These are phyloP conservation scores for Pangasius krempfi DNA, from an alignment of 2,797 vertebrate species.

Conservation along the genomic window DNA sequence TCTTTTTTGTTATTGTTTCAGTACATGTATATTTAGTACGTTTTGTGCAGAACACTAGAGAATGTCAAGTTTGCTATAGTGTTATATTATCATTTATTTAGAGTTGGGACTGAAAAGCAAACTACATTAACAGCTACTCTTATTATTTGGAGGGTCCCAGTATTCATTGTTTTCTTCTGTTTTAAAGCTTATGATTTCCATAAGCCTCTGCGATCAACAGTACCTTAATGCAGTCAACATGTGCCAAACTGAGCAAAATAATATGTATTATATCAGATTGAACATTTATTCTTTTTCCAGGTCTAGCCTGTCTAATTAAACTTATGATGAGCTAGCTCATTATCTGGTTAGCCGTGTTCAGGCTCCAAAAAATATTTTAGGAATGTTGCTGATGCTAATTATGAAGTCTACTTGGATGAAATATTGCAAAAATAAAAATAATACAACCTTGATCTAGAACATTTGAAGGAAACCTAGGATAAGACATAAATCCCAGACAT, in stretches of 20 bases:
- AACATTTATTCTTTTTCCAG: not conserved
- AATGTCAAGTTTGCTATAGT: not conserved
- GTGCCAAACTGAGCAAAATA: not conserved
- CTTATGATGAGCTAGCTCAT: not conserved
- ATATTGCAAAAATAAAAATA: not conserved
- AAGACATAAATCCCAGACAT: not conserved
- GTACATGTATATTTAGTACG: not conserved
- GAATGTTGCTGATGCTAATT: not conserved
- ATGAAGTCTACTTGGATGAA: not conserved
- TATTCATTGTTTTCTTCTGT: not conserved
- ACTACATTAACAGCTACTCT: conserved; percentile 6
- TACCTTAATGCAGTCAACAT: not conserved
- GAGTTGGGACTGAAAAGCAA: not conserved
- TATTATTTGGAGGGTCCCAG: conserved; percentile 24
- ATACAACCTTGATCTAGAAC: not conserved
- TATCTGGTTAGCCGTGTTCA: not conserved
- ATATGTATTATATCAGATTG: not conserved
- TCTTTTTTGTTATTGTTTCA: not conserved
- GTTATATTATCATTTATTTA: not conserved
- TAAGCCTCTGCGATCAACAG: not conserved
- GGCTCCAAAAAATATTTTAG: not conserved
- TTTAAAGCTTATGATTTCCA: not conserved
- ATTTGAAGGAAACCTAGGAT: not conserved
- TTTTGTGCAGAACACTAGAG: not conserved
- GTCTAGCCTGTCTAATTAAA: not conserved